Evolutionary conservation across 92 coral and sea anemone genomes (phyloP), one percentile per base, ranked within the genome.

Genomic region (Palythoa caribaeorum): DNA sequence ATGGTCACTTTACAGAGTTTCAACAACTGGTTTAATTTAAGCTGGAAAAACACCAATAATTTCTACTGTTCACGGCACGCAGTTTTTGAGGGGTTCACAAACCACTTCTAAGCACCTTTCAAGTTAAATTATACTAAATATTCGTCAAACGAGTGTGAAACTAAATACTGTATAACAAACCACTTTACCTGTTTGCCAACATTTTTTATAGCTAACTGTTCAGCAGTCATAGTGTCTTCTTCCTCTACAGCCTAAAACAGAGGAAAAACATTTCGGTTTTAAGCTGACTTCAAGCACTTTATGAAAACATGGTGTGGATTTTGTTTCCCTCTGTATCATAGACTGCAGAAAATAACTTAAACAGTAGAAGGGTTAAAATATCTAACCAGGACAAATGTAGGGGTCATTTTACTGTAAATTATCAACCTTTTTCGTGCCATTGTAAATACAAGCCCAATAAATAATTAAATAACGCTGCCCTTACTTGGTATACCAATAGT

Each of bases 211-310:
- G 99, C 99, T 28, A 94, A 92, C 40, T 96, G 99, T 84, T 95
- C 98, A 3, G 99, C 90, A 37, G 99, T 95, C 99, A 96, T 96
- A 1, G 92, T 95, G 76, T 96, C 99, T 90, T 95, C 98, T 72
- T 95, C 98, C 76, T 95, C 99, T 1, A 96, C 92, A 6, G 99
- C 99, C 99, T 96, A 70, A n/a, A 71, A 78, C 14, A 16, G 10
- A 79, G 15, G 28, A 83, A 8, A 59, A 15, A 59, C 16, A 59
- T n/a, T 59, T 16, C n/a, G 19, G 65, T 59, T 59, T 59, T 12
- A 68, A 3, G 16, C 39, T 28, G 38, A 28, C 6, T 9, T 19
- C 73, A 19, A 59, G 14, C 16, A 59, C 65, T 10, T 17, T 10
- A 4, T 44, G 50, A 44, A 44, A 44, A 44, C 50, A 44, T 4